These are phyloP conservation scores for Stenotaenia linearis DNA, from an alignment of 2,888 invertebrate genomes.

Conservation along the genomic window DNA sequence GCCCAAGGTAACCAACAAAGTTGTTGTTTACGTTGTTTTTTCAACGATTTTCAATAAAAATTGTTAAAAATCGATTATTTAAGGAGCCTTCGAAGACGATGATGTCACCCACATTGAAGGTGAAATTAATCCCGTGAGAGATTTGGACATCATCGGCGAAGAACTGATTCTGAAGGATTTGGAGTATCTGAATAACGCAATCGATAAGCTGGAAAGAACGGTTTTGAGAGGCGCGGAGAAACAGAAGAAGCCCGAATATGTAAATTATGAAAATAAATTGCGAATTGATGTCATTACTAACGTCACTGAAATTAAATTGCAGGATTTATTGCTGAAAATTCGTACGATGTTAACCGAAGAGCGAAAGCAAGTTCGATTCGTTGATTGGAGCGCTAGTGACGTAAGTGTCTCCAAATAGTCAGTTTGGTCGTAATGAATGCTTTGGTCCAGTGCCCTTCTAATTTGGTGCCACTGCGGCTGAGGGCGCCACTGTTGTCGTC, in stretches of 20 bases:
- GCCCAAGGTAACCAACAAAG: too few relatives aligned
- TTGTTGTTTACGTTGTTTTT: too few relatives aligned
- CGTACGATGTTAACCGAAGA: constrained; percentile 77
- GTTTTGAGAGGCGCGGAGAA: constrained; percentile 77
- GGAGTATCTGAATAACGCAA: constrained; percentile 70
- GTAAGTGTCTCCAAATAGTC: constrained; percentile 54
- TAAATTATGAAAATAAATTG: constrained; percentile 49
- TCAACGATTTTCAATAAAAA: neutral
- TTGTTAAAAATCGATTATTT: neutral
- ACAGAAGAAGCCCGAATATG: constrained; percentile 90
- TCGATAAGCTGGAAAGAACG: constrained; percentile 84
- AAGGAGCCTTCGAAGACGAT: constrained; percentile 94
- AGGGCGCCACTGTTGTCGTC: constrained; percentile 19
- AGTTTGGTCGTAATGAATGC: constrained; percentile 10
- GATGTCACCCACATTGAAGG: constrained; percentile 98
- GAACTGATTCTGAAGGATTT: constrained; percentile 92
- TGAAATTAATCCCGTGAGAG: constrained; percentile 93
- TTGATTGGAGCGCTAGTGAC: constrained; percentile 87
- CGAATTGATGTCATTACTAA: too few relatives aligned
- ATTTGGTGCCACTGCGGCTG: constrained; percentile 19
- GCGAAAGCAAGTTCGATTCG: constrained; percentile 87
- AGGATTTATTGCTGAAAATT: constrained; percentile 82
- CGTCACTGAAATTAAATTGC: constrained; percentile 45
- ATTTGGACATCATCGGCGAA: constrained; percentile 92
- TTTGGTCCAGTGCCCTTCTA: constrained; percentile 10